phyloP scores from a whole-genome alignment of 2,888 invertebrate species.

The Leptinotarsa tumamoca region DNA sequence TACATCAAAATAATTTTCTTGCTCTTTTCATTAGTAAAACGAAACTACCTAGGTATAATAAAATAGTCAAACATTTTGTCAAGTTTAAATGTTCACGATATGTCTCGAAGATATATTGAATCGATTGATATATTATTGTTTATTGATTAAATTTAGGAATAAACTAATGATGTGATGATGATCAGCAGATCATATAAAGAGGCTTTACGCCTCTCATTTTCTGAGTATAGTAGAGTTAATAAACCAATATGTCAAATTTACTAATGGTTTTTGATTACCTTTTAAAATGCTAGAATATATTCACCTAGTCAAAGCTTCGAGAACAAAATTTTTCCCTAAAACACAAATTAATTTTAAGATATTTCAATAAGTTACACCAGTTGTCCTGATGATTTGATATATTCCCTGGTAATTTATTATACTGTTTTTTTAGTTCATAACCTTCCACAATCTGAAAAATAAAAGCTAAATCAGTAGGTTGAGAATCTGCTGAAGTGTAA shows the following conservation, averaged over 20 bases:
- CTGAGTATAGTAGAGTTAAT: constrained; percentile 82
- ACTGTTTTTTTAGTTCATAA: no score
- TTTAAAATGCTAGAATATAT: no score
- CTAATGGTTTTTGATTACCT: constrained; percentile 3
- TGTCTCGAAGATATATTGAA: constrained; percentile 65
- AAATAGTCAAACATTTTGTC: constrained; percentile 66
- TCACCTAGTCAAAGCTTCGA: no score
- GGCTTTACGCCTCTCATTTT: constrained; percentile 68
- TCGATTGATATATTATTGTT: constrained; percentile 67
- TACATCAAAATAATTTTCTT: constrained; percentile 49
- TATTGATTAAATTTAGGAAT: constrained; percentile 67
- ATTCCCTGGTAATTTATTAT: no score
- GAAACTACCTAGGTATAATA: constrained; percentile 38
- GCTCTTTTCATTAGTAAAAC: constrained; percentile 49
- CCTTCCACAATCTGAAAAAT: no score
- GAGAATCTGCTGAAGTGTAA: no score
- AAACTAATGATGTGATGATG: constrained; percentile 79
- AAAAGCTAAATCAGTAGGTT: no score
- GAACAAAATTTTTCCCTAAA: no score
- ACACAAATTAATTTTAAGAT: no score
- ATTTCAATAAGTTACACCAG: no score
- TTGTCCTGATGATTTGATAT: no score
- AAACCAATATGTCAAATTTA: constrained; percentile 76
- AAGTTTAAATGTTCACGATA: constrained; percentile 65
- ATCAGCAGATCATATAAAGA: constrained; percentile 74